Evolutionary conservation across 2,113 vertebrate species (phyloP).

Genomic region (human (Homo sapiens)): GRCh38 chr17:19495001-19495500

Average conservation of each 20-base stretch:
- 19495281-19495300: neutral
- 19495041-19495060: neutral
- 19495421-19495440: too few relatives aligned
- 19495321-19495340: neutral
- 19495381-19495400: rapidly evolving
- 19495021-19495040: neutral
- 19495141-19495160: neutral
- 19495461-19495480: too few relatives aligned
- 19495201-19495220: too few relatives aligned
- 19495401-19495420: rapidly evolving
- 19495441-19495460: too few relatives aligned
- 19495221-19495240: neutral
- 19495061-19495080: neutral
- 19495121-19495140: neutral
- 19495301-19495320: neutral
- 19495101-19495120: neutral
- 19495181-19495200: too few relatives aligned
- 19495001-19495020: neutral
- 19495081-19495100: neutral
- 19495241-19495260: neutral
- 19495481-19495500: too few relatives aligned
- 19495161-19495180: neutral
- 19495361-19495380: neutral
- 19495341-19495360: rapidly evolving
- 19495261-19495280: rapidly evolving